Base-by-base conservation (phyloP, 2,797 vertebrate species). In the Lophius americanus region DNA sequence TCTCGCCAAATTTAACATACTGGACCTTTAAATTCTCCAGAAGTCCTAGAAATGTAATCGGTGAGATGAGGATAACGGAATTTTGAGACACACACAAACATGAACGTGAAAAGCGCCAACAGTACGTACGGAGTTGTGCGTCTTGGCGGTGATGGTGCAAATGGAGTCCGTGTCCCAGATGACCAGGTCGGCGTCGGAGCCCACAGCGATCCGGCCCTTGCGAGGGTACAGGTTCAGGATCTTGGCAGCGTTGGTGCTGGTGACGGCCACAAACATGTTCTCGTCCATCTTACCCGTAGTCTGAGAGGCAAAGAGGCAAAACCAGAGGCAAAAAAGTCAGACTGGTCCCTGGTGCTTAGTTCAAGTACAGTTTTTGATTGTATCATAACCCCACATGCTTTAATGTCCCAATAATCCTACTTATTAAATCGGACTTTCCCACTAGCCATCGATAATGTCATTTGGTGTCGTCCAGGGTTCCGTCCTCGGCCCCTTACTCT, bases 241-340 rank as follows among this genome's bases (percentile, higher is more conserved):
- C 89, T 99, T 99, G 12, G 98, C 97, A 38, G 97, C 97, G 0
- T 99, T 99, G 66, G 98, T 99, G 94, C 98, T 99, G 0, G 97
- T 99, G 87, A 97, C 95, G 0, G 96, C 96, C 85, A 99, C 98
- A 85, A 99, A 99, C 90, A 97, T 96, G 91, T 99, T 99, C 92
- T 99, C 98, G 49, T 99, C 98, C 98, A 99, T 99, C 83, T 99
- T 99, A 11, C 98, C 98, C 0, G 97, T 96, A 78, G 96, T 96
- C 98, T 99, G 47, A 51, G 9, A 44, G 42, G 0, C 41, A 61
- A 44, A 65, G 0, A 32, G 14, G 5, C 4, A 60, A 60, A 44
- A 59, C 59, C 42, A 65, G 0, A 32, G 14, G 5, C 4, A 60
- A 60, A 44, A 59, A 0, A 11, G 32, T 23, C 23, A 23, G 23